Percentiles rank a stretch among this genome's conserved stretches.
phyloP scores from a whole-genome alignment of 2,113 vertebrate genomes.

The Oryzias celebensis region DNA sequence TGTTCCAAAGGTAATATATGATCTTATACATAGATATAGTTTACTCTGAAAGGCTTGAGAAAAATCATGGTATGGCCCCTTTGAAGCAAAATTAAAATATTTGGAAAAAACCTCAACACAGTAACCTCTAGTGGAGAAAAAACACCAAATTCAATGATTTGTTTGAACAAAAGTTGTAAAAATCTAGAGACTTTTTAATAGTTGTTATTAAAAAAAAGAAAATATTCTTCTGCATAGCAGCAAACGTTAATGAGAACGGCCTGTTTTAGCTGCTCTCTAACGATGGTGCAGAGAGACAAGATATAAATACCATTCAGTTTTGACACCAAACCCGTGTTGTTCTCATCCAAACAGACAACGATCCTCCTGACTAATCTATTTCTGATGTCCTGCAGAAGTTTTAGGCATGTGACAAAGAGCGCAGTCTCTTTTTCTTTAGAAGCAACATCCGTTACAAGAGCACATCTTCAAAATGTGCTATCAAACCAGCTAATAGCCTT shows the following conservation, averaged over 20 bases:
- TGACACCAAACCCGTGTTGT: slow-evolving; percentile 62
- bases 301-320: slow-evolving; percentile 72
- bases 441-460: too few relatives aligned
- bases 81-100: too few relatives aligned
- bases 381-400: slow-evolving; percentile 55
- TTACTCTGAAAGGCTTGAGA: too few relatives aligned
- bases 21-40: too few relatives aligned
- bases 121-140: slow-evolving; percentile 25
- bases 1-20: too few relatives aligned
- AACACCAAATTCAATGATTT: background rate
- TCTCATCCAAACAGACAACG: slow-evolving; percentile 58
- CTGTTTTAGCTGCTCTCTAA: slow-evolving; percentile 4
- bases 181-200: background rate
- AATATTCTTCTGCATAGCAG: background rate
- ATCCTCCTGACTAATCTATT: slow-evolving; percentile 54
- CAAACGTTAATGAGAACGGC: slow-evolving; percentile 11
- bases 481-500: too few relatives aligned
- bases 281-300: slow-evolving; percentile 7
- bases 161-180: too few relatives aligned
- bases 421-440: background rate
- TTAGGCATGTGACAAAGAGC: background rate
- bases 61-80: too few relatives aligned
- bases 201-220: background rate
- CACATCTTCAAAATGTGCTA: too few relatives aligned
- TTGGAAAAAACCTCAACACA: background rate